Evolutionary conservation across 2,113 vertebrate species (phyloP), one percentile per base, ranked within the genome.

Genomic region (Apodemus sylvaticus): DNA sequence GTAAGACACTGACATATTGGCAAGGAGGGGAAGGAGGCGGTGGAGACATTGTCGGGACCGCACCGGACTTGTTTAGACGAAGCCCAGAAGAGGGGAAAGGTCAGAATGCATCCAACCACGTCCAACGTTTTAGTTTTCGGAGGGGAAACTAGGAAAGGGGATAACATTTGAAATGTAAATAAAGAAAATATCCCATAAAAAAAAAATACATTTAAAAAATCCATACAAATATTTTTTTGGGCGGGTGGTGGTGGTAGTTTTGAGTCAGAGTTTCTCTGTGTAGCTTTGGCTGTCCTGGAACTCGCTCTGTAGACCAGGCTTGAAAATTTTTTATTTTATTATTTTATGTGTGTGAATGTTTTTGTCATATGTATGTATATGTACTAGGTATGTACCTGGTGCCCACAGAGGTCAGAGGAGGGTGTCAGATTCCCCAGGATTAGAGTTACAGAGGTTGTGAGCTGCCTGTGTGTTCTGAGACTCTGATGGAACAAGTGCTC

Each of bases 51-150:
- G 39, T 45, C 26, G 36, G 48, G 22, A 83, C 60, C 53, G 83
- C 26, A 79, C 85, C 86, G 87, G 88, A 20, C 58, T 93, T 95
- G 53, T 96, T 73, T n/a, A 91, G 51, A 34, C 20, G 31, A 74
- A 53, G 11, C 24, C 22, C 68, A 19, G 11, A 26, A 93, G 62
- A 22, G 76, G 76, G 87, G 51, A 22, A 0, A 93, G n/a, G 71
- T 73, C 31, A 90, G 83, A 36, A 70, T 51, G 76, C 88, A 64
- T 81, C 64, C 85, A 68, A 60, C 42, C 8, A 4, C 39, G 34
- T 51, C 14, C 68, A 90, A 31, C 31, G 48, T 64, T 86, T 48
- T 51, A 51, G 51, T 53, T 53, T 48, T 48, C 45, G 7, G 45
- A 48, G 45, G 45, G 45, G 45, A 48, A 48, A 48, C 45, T 7